A percentile compares a stretch with the other conserved stretches of the same genome.
phyloP scores from a whole-genome alignment of 2,113 vertebrate species.

The Symphodus melops region DNA sequence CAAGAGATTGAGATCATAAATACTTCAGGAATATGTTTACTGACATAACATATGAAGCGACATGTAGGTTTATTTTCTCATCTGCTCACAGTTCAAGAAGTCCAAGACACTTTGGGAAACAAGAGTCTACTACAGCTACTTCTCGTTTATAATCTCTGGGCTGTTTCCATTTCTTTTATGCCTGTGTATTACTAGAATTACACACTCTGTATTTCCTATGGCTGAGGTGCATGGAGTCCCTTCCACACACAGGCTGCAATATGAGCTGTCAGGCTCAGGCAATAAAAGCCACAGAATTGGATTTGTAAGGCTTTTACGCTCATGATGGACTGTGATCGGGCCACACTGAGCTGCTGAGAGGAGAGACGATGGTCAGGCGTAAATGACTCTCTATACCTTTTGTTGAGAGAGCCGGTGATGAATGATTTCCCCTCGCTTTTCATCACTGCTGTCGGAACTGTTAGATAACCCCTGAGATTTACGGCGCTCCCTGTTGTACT shows the following conservation, averaged over 20 bases:
- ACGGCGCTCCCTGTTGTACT: slow-evolving; percentile 49
- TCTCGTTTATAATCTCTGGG: not conserved
- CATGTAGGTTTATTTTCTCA: not conserved
- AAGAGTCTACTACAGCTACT: not conserved
- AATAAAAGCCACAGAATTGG: slow-evolving; percentile 52
- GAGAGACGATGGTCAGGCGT: slow-evolving; percentile 53
- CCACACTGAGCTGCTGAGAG: slow-evolving; percentile 47
- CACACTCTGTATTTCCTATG: slow-evolving; percentile 20
- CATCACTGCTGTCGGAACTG: slow-evolving; percentile 57
- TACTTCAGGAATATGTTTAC: too few species aligned
- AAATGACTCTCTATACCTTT: slow-evolving; percentile 57
- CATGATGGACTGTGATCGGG: slow-evolving; percentile 61
- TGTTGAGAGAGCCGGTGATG: slow-evolving; percentile 71
- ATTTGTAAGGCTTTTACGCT: slow-evolving; percentile 62
- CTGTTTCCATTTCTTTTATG: not conserved
- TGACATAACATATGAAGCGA: not conserved
- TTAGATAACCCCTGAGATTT: slow-evolving; percentile 78
- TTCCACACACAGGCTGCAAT: slow-evolving; percentile 24
- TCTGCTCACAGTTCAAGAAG: not conserved
- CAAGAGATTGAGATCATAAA: too few species aligned
- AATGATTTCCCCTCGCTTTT: slow-evolving; percentile 69
- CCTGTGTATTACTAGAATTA: slow-evolving; percentile 8
- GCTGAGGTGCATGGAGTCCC: slow-evolving; percentile 35
- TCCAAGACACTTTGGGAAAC: not conserved
- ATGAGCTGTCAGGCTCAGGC: slow-evolving; percentile 39